Evolutionary conservation across 2,797 vertebrate genomes (phyloP).

Genomic region (Helicolenus hilgendorfi): DNA sequence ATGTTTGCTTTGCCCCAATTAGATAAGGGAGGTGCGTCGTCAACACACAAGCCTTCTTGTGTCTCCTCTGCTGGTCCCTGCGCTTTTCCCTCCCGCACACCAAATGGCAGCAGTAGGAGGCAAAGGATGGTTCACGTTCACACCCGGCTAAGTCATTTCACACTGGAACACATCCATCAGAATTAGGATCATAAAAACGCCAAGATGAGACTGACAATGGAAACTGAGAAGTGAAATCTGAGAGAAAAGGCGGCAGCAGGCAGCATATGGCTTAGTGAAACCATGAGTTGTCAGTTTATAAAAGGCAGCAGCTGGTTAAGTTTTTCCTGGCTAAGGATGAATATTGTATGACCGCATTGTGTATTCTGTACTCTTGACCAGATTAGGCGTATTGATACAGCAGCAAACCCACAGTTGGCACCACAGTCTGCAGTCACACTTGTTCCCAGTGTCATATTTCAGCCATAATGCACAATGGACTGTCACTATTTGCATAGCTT

Average conservation of each 20-base stretch:
- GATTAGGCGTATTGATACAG: constrained; percentile 66
- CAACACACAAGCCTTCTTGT: constrained; percentile 66
- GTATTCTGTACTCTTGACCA: constrained; percentile 61
- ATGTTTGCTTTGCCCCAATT: constrained; percentile 85
- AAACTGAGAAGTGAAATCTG: constrained; percentile 82
- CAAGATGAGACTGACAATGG: constrained; percentile 80
- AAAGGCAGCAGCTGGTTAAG: constrained; percentile 76
- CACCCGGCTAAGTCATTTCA: constrained; percentile 83
- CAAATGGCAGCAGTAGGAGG: constrained; percentile 83
- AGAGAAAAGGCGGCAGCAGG: constrained; percentile 63
- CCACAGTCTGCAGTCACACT: constrained; percentile 64
- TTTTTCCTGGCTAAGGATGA: constrained; percentile 64
- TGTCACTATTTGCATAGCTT: constrained; percentile 46
- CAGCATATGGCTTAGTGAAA: constrained; percentile 78
- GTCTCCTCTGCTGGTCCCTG: constrained; percentile 57
- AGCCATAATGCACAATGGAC: constrained; percentile 65
- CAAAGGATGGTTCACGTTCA: constrained; percentile 73
- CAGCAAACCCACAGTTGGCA: constrained; percentile 61
- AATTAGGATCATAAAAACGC: constrained; percentile 82
- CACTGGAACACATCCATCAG: constrained; percentile 84
- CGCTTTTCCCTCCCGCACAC: constrained; percentile 72
- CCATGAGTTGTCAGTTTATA: constrained; percentile 73
- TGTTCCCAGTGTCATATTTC: constrained; percentile 63
- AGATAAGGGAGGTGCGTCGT: constrained; percentile 78
- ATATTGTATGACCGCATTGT: constrained; percentile 64